phyloP scores from a whole-genome alignment of 2,113 vertebrate species.

The Sula dactylatra region DNA sequence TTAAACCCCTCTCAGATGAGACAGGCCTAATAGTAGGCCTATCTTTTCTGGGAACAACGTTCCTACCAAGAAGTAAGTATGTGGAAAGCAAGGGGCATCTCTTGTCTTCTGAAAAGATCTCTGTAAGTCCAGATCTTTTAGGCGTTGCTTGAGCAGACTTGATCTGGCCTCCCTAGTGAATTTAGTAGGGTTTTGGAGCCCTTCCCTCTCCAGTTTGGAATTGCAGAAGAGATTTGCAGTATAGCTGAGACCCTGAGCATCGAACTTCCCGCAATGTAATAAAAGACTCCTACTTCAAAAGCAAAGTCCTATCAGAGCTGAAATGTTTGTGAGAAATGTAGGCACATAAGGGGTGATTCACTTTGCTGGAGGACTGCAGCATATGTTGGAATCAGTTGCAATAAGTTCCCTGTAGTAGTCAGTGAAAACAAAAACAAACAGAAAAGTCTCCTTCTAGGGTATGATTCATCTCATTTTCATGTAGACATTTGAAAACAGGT shows the following conservation, averaged over 20 bases:
- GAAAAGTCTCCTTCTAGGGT: not conserved
- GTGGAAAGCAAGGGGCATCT: not conserved
- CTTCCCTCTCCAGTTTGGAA: not conserved
- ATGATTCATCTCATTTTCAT: not conserved
- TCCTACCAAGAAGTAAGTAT: not conserved
- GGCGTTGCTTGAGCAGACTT: not conserved
- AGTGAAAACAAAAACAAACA: not conserved
- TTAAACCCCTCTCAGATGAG: not conserved
- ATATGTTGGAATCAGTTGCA: not conserved
- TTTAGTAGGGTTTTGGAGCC: not conserved
- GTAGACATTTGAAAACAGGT: not conserved
- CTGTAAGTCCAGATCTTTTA: not conserved
- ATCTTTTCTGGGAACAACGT: not conserved
- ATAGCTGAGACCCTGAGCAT: not conserved
- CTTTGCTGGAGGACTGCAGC: not conserved
- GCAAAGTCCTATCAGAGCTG: not conserved
- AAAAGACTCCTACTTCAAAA: not conserved
- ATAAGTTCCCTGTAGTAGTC: not conserved
- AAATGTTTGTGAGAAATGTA: not conserved
- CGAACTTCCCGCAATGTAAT: not conserved
- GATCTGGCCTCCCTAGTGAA: not conserved
- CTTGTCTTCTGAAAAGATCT: not conserved
- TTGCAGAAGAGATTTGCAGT: not conserved
- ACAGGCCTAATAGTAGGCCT: not conserved
- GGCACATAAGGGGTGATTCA: not conserved